Base-by-base conservation (phyloP, 2,797 vertebrate species). In the Loriculus beryllinus region DNA sequence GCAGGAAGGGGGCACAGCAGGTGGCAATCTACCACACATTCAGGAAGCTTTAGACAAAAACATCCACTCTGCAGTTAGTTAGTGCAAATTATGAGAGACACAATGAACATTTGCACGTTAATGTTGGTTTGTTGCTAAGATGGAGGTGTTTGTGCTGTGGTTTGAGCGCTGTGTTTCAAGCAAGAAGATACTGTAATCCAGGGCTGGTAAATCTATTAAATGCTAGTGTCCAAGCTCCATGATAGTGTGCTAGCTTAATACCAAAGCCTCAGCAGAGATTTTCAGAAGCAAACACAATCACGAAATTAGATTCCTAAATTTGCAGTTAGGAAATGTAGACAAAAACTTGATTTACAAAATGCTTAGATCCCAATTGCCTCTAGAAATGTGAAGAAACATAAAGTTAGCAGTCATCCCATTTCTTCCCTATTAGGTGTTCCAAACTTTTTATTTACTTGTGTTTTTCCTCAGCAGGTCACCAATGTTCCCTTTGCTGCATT, bases 21-120 rank as follows among this genome's bases (percentile, higher is more conserved):
- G 28, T 40, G 82, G 18, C 22, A 28, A 72, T 33, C 28, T 45
- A 26, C 8, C 10, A 37, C 2, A 2, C 0, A 1, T 40, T 82
- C 64, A 18, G 33, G 45, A 70, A 51, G 43, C 0, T 82, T 80
- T 52, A 40, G 51, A 48, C 19, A 33, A 56, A 82, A 76, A 10
- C 14, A 43, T 48, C 4, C 21, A 4, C 45, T 77, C 33, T 65
- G 47, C 6, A 35, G 3, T 35, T 21, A 15, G 7, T 26, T 21
- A 16, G 7, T 22, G 22, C 4, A 83, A 45, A 60, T 75, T 67
- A 60, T 39, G 33, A 52, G 14, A 65, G 31, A 29, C 12, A 15
- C 4, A n/a, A 29, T 22, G 49, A 90, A n/a, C 47, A 43, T 31
- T 86, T 68, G 28, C 29, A 28, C 29, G 52, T 35, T 10, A 60